These are phyloP conservation scores for Sprattus sprattus DNA, from an alignment of 2,113 vertebrate species.

Conservation along the genomic window DNA sequence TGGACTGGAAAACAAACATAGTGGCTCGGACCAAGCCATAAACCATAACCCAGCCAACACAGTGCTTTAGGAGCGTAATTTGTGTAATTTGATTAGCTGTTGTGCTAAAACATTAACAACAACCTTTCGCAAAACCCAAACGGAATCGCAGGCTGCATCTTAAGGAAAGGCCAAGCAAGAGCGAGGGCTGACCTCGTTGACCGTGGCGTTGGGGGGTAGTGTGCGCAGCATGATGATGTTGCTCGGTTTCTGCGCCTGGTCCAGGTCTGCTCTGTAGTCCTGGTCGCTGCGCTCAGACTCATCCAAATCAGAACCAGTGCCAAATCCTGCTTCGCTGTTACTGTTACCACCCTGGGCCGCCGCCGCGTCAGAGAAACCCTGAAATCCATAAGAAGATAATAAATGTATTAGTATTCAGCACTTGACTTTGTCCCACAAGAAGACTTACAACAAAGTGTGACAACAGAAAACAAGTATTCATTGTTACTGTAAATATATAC, in stretches of 20 bases:
- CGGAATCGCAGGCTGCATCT: no score
- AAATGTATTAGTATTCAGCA: not conserved
- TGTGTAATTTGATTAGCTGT: no score
- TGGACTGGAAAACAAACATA: no score
- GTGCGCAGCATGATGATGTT: slow-evolving; percentile 92
- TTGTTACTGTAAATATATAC: no score
- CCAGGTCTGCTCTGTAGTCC: slow-evolving; percentile 83
- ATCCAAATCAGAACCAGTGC: slow-evolving; percentile 53
- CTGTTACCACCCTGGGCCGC: slow-evolving; percentile 40
- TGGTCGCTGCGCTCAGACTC: slow-evolving; percentile 82
- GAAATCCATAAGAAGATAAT: not conserved
- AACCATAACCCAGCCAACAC: no score
- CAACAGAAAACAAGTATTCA: no score
- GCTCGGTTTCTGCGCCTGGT: slow-evolving; percentile 82
- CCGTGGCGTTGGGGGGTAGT: slow-evolving; percentile 82
- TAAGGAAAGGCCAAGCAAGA: not conserved
- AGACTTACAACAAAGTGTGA: no score
- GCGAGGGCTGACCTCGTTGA: slow-evolving; percentile 75
- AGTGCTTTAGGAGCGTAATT: no score
- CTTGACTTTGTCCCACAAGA: no score
- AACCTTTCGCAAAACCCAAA: no score
- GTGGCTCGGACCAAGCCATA: no score
- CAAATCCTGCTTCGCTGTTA: slow-evolving; percentile 39
- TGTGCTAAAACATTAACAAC: no score
- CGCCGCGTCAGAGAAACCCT: slow-evolving; percentile 65